Evolutionary conservation across 1,140 invertebrate species (phyloP).

Genomic region (Heliconius melpomene): DNA sequence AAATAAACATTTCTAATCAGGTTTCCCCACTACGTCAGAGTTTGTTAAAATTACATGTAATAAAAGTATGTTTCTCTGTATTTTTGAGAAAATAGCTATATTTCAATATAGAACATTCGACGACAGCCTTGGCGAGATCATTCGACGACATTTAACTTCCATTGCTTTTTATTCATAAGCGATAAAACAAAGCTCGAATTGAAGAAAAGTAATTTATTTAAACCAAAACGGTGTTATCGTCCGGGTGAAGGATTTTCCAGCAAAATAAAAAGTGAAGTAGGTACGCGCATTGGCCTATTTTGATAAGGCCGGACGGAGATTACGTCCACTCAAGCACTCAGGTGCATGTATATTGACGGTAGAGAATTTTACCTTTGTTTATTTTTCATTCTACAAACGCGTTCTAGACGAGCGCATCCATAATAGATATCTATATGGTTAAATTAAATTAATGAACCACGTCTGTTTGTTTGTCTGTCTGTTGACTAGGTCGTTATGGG

Average conservation of each 20-base stretch:
- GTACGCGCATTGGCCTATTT: slow-evolving; percentile 75
- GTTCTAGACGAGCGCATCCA: slow-evolving; percentile 14
- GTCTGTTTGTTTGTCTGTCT: too few relatives aligned
- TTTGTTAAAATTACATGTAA: background rate
- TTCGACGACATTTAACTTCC: slow-evolving; percentile 18
- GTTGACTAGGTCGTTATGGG: too few relatives aligned
- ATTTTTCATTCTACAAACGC: slow-evolving; percentile 34
- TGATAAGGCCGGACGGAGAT: slow-evolving; percentile 73
- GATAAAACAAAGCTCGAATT: background rate
- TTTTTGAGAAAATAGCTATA: background rate
- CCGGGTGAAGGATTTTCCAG: slow-evolving; percentile 55
- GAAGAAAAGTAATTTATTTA: slow-evolving; percentile 50
- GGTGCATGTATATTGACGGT: slow-evolving; percentile 50
- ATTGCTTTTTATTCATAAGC: slow-evolving; percentile 31
- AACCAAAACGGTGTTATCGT: slow-evolving; percentile 57
- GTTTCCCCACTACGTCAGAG: background rate
- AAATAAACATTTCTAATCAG: background rate
- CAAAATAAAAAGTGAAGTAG: slow-evolving; percentile 58
- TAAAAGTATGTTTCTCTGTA: background rate
- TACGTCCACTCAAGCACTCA: slow-evolving; percentile 69
- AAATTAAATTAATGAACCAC: background rate
- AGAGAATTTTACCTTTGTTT: slow-evolving; percentile 43
- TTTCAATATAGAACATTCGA: background rate
- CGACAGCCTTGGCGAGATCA: background rate
- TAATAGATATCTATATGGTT: background rate